phyloP scores from a whole-genome alignment of 2,888 invertebrate species.

The Ischnura elegans region DNA sequence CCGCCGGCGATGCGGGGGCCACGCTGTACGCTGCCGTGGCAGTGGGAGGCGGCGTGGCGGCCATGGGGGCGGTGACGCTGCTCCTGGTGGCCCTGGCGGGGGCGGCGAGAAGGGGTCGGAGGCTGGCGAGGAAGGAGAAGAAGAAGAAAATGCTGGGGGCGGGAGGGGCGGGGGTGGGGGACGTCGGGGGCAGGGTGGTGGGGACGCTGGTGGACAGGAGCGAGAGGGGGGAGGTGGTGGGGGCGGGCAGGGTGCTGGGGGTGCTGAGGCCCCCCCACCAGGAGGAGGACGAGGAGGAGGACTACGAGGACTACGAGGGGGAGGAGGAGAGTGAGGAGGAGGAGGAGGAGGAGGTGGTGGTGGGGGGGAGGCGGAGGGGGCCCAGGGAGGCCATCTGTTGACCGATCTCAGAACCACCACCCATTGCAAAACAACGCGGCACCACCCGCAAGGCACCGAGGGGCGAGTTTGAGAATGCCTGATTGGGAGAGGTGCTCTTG shows the following conservation, averaged over 20 bases:
- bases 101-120: constrained; percentile 41
- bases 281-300: constrained; percentile 77
- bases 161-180: neutral
- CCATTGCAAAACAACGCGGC: neutral
- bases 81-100: constrained; percentile 68
- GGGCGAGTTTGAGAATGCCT: no score
- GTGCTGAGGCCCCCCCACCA: constrained; percentile 76
- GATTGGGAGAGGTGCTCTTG: no score
- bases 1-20: constrained; percentile 82
- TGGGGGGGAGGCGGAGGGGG: constrained; percentile 34
- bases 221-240: constrained; percentile 22
- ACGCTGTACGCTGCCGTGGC: constrained; percentile 81
- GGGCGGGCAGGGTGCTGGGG: constrained; percentile 75
- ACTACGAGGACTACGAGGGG: constrained; percentile 79
- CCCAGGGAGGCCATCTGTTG: constrained; percentile 62
- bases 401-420: constrained; percentile 36
- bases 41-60: constrained; percentile 79
- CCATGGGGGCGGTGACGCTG: constrained; percentile 68
- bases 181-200: constrained; percentile 24
- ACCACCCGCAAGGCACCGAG: neutral
- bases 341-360: constrained; percentile 80
- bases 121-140: constrained; percentile 67
- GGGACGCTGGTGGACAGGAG: constrained; percentile 47
- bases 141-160: constrained; percentile 56
- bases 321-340: constrained; percentile 80